Base-by-base conservation (phyloP, 2,888 invertebrate species). In the Embidobia sp. region DNA sequence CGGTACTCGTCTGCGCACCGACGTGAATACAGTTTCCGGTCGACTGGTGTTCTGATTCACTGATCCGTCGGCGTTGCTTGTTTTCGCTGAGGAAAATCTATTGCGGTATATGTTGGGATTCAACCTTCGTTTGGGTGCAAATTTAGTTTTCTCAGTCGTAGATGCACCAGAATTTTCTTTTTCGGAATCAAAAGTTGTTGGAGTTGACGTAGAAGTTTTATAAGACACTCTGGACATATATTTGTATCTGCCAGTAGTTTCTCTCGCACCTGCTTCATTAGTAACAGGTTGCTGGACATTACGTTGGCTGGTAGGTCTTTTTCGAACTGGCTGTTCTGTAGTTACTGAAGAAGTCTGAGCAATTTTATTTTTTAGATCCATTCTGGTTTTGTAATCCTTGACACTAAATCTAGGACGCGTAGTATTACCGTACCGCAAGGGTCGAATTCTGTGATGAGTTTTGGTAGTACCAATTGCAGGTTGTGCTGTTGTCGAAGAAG, bases 361-460 rank as follows among this genome's bases (percentile, higher is more conserved):
- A 10, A 79, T 64, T 73, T 84, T 83, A 31, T 81, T 88, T 55
- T 87, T 88, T 77, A 88, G 85, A 42, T 92, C 93, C 49, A 94
- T 86, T 73, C 94, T 90, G 80, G 92, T 94, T 84, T 93, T 93
- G 85, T 95, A 95, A 79, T 95, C 95, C 87, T 95, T 95, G 2
- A 95, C 93, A 84, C 94, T 95, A 86, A 95, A 95, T 78, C 93
- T 90, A 0, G 95, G 95, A 53, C 95, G 90, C 49, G 93, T 93
- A 0, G 89, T 82, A 63, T 92, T 89, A 5, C 87, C 86, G 55
- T 84, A 86, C 51, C 87, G 82, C 64, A 86, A 78, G 1, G 88
- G 87, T 11, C 88, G 82, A 18, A 86, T 83, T 61, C 86, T 84
- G 22, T 83, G 84, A 3, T 81, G 78, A 0, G 84, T 51, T 26